Base-by-base conservation (phyloP, 2,797 vertebrate genomes). In the Epinephelus malabaricus region DNA sequence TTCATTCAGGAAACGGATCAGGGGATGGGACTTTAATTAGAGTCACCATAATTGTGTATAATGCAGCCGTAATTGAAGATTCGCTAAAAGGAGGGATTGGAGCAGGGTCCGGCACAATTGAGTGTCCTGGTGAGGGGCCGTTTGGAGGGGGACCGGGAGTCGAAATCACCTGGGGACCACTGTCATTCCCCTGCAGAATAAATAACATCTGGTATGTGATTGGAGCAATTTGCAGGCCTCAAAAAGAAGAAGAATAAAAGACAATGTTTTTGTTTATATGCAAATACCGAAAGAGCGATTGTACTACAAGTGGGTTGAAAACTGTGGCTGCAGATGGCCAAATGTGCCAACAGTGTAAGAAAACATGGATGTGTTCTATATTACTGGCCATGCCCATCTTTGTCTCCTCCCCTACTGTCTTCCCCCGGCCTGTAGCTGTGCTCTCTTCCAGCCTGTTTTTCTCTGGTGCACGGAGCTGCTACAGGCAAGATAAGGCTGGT, bases 401-500 rank as follows among this genome's bases (percentile, higher is more conserved):
- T 88, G 73, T 86, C 83, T 76, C 71, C 65, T 82, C 62, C 83
- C 77, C 73, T 66, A 75, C 89, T 84, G 84, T 82, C 78, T 88
- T 81, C 46, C 74, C 81, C 78, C 45, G 63, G 88, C 82, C 86
- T 91, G 88, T 92, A 91, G 92, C 90, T 90, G 76, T 93, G 87
- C 93, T 92, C 91, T 93, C 83, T 93, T 92, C 86, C 83, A 90
- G 93, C 70, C 92, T 92, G 88, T 94, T 93, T 94, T 93, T 94
- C 94, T 95, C 94, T 94, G 90, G 93, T 93, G 93, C 93, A 92
- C 78, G 72, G 88, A 93, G 93, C 95, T 95, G 95, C 94, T 95
- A 92, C 93, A 90, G 94, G 94, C 92, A 90, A 96, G 95, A 96
- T 96, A 96, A 96, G 95, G 92, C 91, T 84, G 90, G 91, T 92